A percentile compares a stretch with the other conserved stretches of the same genome.
Evolutionary conservation across 2,113 vertebrate genomes (phyloP).

Genomic region (Rafetus swinhoei): DNA sequence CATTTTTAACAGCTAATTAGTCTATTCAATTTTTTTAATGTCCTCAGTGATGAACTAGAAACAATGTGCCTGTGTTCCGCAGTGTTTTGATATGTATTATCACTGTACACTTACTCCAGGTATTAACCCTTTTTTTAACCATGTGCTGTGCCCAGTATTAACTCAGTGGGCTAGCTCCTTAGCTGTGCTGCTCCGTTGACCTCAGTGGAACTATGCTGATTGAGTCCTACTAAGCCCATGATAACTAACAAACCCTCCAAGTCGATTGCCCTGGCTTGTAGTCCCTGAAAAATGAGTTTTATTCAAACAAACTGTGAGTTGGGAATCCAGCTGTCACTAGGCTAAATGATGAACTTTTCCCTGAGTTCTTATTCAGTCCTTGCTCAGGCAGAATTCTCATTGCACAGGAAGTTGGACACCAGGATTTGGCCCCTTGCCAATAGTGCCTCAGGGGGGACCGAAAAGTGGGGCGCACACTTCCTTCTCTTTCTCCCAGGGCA

Average conservation of each 20-base stretch:
- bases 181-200: background rate
- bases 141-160: background rate
- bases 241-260: background rate
- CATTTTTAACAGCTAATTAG: constrained; percentile 30
- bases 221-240: accelerated
- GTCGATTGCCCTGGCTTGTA: constrained; percentile 4
- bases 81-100: constrained; percentile 42
- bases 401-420: background rate
- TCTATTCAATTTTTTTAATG: constrained; percentile 34
- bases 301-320: constrained; percentile 45
- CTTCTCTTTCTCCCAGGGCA: background rate
- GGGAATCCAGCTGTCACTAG: constrained; percentile 34
- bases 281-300: constrained; percentile 13
- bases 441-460: constrained; percentile 33
- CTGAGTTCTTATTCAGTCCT: background rate
- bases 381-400: background rate
- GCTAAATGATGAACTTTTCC: background rate
- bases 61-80: constrained; percentile 46
- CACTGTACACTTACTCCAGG: constrained; percentile 33
- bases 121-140: constrained; percentile 24
- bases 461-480: constrained; percentile 23
- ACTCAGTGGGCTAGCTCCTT: background rate
- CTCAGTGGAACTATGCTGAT: background rate
- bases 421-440: background rate
- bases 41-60: constrained; percentile 45